phyloP scores from a whole-genome alignment of 2,113 vertebrate genomes.

The Siniperca knerii region DNA sequence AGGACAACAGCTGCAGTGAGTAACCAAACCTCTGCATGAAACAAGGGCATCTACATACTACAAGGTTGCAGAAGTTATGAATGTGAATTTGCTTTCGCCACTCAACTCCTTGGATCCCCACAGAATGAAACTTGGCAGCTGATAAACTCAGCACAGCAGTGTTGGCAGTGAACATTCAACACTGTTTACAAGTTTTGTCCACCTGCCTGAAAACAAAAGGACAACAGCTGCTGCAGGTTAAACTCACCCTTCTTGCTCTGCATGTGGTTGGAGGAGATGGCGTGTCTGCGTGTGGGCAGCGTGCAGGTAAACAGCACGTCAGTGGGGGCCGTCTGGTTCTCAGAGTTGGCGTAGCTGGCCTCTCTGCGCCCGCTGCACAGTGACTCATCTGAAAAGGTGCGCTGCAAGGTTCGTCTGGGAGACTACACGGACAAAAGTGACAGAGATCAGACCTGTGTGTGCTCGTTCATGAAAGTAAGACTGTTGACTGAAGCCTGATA shows the following conservation, averaged over 20 bases:
- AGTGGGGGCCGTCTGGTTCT: conserved; percentile 79
- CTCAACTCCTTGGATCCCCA: not conserved
- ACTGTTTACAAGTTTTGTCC: not conserved
- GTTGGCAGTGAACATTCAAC: not conserved
- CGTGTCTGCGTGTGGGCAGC: conserved; percentile 87
- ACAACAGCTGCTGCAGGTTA: not conserved
- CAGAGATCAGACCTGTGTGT: conserved; percentile 25
- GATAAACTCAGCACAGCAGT: not conserved
- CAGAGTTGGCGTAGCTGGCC: conserved; percentile 83
- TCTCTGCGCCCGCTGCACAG: conserved; percentile 91
- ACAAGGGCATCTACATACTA: not conserved
- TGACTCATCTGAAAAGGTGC: conserved; percentile 93
- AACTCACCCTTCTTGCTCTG: conserved; percentile 87
- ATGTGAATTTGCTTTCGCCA: not conserved
- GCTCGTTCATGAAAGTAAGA: not conserved
- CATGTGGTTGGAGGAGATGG: conserved; percentile 70
- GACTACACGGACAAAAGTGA: conserved; percentile 73
- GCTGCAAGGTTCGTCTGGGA: conserved; percentile 89
- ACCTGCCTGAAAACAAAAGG: not conserved
- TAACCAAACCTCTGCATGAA: not conserved
- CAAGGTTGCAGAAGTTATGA: not conserved
- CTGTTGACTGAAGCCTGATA: too few relatives aligned
- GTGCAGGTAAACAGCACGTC: conserved; percentile 92
- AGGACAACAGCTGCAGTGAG: conserved; percentile 18
- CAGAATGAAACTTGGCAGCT: conserved; percentile 10